A percentile compares a stretch with the other conserved stretches of the same genome.
These are phyloP conservation scores for Channa maculata DNA, from an alignment of 2,113 vertebrate species.

Conservation along the genomic window DNA sequence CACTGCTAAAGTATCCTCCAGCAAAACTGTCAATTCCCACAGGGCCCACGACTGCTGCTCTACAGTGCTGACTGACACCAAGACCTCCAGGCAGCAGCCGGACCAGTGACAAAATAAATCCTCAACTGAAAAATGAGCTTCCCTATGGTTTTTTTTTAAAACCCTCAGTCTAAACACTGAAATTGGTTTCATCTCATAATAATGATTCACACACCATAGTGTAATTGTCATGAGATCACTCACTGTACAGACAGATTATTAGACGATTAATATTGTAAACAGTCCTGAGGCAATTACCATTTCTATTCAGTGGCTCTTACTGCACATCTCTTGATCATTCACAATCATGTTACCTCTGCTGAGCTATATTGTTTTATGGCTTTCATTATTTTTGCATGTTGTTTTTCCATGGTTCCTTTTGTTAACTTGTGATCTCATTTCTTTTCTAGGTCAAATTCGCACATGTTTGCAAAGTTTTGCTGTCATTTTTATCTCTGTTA, in stretches of 20 bases:
- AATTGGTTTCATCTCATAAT: conserved; percentile 47
- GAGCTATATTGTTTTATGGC: conserved; percentile 47
- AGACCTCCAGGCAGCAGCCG: conserved; percentile 28
- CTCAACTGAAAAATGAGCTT: conserved; percentile 30
- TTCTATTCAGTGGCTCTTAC: conserved; percentile 38
- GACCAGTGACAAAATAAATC: conserved; percentile 26
- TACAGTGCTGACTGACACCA: conserved; percentile 44
- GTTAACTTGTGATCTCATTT: conserved; percentile 51
- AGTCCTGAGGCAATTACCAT: conserved; percentile 55
- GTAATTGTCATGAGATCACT: conserved; percentile 67
- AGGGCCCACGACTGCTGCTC: conserved; percentile 7
- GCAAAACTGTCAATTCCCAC: conserved; percentile 43
- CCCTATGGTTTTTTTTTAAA: conserved; percentile 8
- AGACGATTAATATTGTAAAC: conserved; percentile 68
- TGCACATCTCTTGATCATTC: conserved; percentile 35
- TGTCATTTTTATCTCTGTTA: neutral
- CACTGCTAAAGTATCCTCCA: conserved; percentile 37
- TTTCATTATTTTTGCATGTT: conserved; percentile 58
- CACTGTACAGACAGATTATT: conserved; percentile 63
- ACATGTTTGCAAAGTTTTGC: neutral
- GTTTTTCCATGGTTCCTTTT: conserved; percentile 37
- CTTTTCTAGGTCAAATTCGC: conserved; percentile 22
- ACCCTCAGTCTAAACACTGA: conserved; percentile 56
- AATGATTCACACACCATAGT: conserved; percentile 39
- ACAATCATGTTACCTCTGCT: conserved; percentile 29